Evolutionary conservation across 2,797 vertebrate species (phyloP).

Genomic region (Sitta carolinensis): DNA sequence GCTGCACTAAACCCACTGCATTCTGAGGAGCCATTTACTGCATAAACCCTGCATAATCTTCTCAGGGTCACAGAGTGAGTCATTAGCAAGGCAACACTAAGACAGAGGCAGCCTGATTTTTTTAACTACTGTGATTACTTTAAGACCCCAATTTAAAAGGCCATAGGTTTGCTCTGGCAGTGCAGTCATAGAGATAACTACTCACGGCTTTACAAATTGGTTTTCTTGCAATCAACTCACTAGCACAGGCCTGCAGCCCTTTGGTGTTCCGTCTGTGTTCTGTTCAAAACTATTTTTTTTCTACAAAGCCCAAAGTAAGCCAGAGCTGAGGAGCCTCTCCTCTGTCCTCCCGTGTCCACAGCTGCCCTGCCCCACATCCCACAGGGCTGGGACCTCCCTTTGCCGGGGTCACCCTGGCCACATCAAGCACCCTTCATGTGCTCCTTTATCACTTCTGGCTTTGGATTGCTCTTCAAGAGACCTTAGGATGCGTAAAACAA

Average conservation of each 20-base stretch:
- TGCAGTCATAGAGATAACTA: conserved; percentile 27
- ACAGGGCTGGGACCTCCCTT: background rate
- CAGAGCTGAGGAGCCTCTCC: background rate
- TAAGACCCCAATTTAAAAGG: conserved; percentile 55
- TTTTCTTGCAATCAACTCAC: conserved; percentile 30
- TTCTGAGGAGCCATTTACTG: background rate
- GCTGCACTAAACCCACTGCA: background rate
- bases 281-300: background rate
- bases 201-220: conserved; percentile 28
- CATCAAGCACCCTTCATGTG: background rate
- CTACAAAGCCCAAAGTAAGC: background rate
- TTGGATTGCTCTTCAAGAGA: background rate
- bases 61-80: conserved; percentile 7
- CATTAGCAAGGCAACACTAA: background rate
- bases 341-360: accelerated
- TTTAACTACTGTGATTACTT: conserved; percentile 29
- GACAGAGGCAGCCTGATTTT: conserved; percentile 18
- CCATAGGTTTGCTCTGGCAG: conserved; percentile 23
- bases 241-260: background rate
- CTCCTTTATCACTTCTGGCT: background rate
- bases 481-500: background rate
- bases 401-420: accelerated
- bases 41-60: conserved; percentile 26
- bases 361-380: background rate
- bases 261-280: background rate